These are phyloP conservation scores for Cichladusa arquata DNA, from an alignment of 2,113 vertebrate genomes.

Conservation along the genomic window DNA sequence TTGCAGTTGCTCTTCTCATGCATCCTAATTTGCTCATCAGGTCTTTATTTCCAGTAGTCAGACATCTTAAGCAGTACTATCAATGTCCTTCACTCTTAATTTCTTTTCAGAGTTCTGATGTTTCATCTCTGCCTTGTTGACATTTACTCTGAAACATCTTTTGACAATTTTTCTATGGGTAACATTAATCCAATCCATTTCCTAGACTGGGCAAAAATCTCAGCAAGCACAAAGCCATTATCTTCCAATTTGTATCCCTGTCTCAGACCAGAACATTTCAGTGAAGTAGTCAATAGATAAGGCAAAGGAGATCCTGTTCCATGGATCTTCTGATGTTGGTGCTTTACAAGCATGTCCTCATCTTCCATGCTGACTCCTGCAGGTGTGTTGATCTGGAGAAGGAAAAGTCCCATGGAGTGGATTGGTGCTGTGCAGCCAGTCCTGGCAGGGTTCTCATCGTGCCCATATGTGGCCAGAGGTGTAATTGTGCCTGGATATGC, in stretches of 20 bases:
- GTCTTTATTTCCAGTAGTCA: neutral
- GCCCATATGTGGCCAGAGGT: neutral
- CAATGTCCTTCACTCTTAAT: neutral
- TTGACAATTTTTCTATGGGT: neutral
- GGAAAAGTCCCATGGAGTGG: neutral
- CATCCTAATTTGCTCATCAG: neutral
- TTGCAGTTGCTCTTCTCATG: neutral
- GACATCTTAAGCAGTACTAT: neutral
- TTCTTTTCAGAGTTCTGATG: neutral
- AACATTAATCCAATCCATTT: neutral
- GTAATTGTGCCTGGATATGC: neutral
- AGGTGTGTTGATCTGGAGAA: fast-evolving
- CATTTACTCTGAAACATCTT: neutral
- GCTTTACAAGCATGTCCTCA: neutral
- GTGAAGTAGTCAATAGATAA: neutral
- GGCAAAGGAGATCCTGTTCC: neutral
- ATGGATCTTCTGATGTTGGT: neutral
- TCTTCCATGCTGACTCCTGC: neutral
- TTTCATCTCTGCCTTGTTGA: neutral
- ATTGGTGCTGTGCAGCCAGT: neutral
- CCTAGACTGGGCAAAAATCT: neutral
- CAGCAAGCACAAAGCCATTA: neutral
- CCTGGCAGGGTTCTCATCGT: neutral
- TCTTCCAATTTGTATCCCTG: neutral
- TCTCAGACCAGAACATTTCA: neutral